Evolutionary conservation across 1,140 invertebrate genomes (phyloP).

Genomic region (Drosophila nannoptera): DNA sequence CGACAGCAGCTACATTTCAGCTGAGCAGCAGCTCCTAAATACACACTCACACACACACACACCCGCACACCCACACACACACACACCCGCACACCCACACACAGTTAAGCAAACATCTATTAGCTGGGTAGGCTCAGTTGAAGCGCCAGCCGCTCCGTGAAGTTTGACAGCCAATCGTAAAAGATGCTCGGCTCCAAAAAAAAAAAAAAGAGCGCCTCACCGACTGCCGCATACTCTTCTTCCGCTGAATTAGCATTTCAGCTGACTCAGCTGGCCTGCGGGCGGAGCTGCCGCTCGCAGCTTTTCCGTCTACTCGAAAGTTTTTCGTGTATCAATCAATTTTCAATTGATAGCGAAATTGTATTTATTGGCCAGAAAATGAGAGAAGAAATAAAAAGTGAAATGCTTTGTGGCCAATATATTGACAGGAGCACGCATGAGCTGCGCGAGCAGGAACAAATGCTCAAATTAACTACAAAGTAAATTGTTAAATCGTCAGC

Average conservation of each 20-base stretch:
- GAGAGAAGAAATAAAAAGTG: constrained; percentile 24
- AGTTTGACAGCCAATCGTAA: constrained; percentile 9
- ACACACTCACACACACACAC: constrained; percentile 19
- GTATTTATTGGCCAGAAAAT: constrained; percentile 65
- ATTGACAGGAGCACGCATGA: constrained; percentile 53
- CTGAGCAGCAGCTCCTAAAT: constrained; percentile 1
- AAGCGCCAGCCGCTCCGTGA: neutral
- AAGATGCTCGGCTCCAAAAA: no score
- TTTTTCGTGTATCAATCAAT: constrained; percentile 70
- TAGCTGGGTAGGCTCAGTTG: constrained; percentile 30
- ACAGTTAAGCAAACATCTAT: constrained; percentile 42
- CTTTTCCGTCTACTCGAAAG: no score
- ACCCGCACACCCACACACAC: constrained; percentile 14
- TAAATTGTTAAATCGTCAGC: constrained; percentile 69
- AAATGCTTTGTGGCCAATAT: constrained; percentile 48
- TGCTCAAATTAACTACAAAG: constrained; percentile 62
- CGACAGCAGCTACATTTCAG: constrained; percentile 41
- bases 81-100: constrained; percentile 22
- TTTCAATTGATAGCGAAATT: constrained; percentile 75
- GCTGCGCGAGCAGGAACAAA: constrained; percentile 6
- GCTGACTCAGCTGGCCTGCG: no score
- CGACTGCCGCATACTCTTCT: neutral
- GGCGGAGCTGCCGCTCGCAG: no score
- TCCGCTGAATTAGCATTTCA: neutral
- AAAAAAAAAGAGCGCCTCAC: neutral